Conservation (phyloP, 2,797 vertebrate genomes). For the Cygnus olor region DNA sequence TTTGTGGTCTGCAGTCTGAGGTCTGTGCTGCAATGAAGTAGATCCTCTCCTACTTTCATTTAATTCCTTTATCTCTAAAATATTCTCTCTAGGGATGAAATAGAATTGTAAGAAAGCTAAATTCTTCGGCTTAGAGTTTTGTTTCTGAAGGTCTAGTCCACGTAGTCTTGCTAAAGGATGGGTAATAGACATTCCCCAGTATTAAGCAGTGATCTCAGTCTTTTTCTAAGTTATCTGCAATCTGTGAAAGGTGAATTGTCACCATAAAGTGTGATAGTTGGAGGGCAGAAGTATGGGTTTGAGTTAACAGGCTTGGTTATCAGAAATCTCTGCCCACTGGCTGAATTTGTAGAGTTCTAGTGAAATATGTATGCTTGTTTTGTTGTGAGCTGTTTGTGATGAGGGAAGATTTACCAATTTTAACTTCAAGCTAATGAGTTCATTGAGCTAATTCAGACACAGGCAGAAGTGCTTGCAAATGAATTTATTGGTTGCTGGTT, state of each 20-base stretch:
- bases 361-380: not conserved
- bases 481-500: not conserved
- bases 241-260: not conserved
- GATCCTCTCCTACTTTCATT: not conserved
- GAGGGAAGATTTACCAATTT: not conserved
- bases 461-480: conserved; percentile 1
- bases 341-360: not conserved
- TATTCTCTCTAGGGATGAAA: not conserved
- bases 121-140: not conserved
- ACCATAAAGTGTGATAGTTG: too few relatives aligned
- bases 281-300: fast-evolving
- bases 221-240: not conserved
- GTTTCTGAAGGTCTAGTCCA: not conserved
- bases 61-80: not conserved
- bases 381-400: not conserved
- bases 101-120: fast-evolving
- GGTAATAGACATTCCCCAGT: not conserved
- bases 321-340: not conserved
- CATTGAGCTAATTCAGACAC: too few relatives aligned
- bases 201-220: not conserved
- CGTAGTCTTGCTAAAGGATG: fast-evolving
- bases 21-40: not conserved
- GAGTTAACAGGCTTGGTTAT: not conserved
- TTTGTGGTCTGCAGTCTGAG: not conserved
- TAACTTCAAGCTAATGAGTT: not conserved